Percentiles rank a stretch among this genome's conserved stretches.
Conservation (phyloP, 2,113 vertebrate genomes). For the Drymodes brunneopygia region DNA sequence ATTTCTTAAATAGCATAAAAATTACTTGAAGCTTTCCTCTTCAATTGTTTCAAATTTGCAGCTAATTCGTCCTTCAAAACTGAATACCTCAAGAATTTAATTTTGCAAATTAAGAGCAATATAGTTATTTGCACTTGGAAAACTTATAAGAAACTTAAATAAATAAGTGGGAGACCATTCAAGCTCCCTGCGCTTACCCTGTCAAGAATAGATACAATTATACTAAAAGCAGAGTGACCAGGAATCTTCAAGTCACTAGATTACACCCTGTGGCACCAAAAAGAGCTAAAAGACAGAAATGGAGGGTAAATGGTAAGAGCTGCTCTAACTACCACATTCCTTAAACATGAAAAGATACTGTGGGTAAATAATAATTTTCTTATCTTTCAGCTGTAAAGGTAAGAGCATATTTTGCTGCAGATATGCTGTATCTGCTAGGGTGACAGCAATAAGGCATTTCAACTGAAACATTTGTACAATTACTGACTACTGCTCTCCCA, state of each 20-base stretch:
- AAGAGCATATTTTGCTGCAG: neutral
- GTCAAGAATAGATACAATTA: neutral
- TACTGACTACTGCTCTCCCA: constrained; percentile 1
- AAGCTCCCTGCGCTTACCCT: neutral
- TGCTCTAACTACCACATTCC: neutral
- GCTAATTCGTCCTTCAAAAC: neutral
- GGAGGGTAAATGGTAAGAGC: neutral
- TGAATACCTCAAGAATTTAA: neutral
- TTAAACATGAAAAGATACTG: neutral
- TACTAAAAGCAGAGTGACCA: neutral
- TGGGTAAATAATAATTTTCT: neutral
- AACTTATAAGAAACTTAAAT: neutral
- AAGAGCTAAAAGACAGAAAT: neutral
- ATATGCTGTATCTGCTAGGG: neutral
- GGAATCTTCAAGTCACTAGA: neutral
- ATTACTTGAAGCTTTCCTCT: neutral
- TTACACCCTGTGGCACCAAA: neutral
- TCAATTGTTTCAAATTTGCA: neutral
- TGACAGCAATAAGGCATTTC: neutral
- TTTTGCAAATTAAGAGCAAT: neutral
- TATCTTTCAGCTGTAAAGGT: neutral
- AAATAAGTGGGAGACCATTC: neutral
- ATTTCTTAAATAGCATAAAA: neutral
- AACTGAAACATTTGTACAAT: neutral
- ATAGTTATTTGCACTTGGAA: neutral